These are phyloP conservation scores for Lepidocyrtinus sp. DNA, from an alignment of 2,888 invertebrate species.

Conservation along the genomic window DNA sequence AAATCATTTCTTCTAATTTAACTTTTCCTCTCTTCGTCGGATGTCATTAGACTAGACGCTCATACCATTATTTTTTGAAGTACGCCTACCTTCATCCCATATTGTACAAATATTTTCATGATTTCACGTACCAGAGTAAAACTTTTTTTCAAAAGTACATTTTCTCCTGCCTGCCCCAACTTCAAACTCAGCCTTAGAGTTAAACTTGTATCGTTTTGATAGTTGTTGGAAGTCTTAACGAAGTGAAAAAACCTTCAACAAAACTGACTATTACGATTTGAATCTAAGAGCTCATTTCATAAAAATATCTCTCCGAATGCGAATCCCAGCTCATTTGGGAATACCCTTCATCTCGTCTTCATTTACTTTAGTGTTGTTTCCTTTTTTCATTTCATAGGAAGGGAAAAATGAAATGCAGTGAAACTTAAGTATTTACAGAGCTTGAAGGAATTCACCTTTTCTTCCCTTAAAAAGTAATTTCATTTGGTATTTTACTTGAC, in stretches of 20 bases:
- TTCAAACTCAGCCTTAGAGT: conserved; percentile 7
- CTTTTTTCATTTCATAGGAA: conserved; percentile 1
- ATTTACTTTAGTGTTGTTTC: conserved; percentile 21
- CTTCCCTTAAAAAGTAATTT: conserved; percentile 3
- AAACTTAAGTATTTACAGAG: neutral
- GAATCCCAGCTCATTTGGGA: conserved; percentile 41
- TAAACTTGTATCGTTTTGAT: conserved; percentile 30
- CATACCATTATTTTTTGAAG: conserved; percentile 14
- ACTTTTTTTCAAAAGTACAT: conserved; percentile 11
- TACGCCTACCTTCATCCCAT: conserved; percentile 14
- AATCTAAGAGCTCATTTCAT: conserved; percentile 18
- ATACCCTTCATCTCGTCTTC: conserved; percentile 43
- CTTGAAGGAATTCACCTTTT: conserved; percentile 2
- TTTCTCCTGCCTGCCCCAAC: conserved; percentile 25
- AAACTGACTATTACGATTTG: neutral
- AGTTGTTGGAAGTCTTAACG: conserved; percentile 18
- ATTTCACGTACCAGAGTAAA: no score
- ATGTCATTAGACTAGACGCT: conserved; percentile 23
- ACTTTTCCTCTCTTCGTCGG: conserved; percentile 23
- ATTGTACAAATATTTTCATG: no score
- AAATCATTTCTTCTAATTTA: conserved; percentile 41
- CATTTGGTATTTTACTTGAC: no score
- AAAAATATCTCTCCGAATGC: conserved; percentile 7
- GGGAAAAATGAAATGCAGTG: conserved; percentile 4
- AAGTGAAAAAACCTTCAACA: conserved; percentile 24